Conservation (phyloP, 2,888 invertebrate genomes). For the Drymonia ruficornis region DNA sequence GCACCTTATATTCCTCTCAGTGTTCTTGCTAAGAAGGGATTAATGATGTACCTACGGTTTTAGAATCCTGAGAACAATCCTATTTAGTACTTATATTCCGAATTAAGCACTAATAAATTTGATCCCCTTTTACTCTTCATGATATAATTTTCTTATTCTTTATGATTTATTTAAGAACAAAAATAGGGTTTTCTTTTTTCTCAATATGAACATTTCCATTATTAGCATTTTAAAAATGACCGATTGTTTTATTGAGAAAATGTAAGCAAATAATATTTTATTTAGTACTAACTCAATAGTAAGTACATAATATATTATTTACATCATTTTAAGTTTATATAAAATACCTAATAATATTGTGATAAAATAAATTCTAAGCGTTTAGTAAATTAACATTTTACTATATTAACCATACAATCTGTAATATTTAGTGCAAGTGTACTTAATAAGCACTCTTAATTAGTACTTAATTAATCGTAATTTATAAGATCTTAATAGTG, state of each 20-base stretch:
- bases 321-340: neutral
- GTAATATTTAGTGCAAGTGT: constrained; percentile 48
- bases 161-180: neutral
- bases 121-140: too few species aligned
- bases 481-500: constrained; percentile 68
- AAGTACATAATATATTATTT: neutral
- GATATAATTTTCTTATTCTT: neutral
- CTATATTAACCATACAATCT: constrained; percentile 32
- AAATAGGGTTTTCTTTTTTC: constrained; percentile 9
- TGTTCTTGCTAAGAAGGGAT: too few species aligned
- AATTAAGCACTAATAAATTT: too few species aligned
- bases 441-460: constrained; percentile 56
- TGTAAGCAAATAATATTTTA: neutral
- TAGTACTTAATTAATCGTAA: constrained; percentile 66
- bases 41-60: too few species aligned
- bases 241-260: constrained; percentile 8
- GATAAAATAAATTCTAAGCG: constrained; percentile 25
- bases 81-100: too few species aligned
- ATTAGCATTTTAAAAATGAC: constrained; percentile 34
- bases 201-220: constrained; percentile 22
- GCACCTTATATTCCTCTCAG: too few species aligned
- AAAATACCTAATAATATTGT: constrained; percentile 1
- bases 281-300: neutral
- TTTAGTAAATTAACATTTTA: constrained; percentile 27
- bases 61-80: too few species aligned